Base-by-base conservation (phyloP, 2,113 vertebrate genomes). In the Puntigrus tetrazona region DNA sequence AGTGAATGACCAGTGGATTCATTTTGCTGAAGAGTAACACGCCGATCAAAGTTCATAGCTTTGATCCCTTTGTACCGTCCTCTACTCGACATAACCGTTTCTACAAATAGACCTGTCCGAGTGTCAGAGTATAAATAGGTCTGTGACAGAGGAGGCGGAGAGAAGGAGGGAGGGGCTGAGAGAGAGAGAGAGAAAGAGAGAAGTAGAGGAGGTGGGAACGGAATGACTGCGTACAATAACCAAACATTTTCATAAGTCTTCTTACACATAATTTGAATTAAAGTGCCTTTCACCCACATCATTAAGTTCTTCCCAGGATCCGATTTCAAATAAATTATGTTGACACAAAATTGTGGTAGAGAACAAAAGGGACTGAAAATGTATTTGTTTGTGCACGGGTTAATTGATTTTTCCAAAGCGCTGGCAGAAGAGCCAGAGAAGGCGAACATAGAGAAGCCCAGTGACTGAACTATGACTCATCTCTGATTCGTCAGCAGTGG, bases 81-180 rank as follows among this genome's bases (percentile, higher is more conserved):
- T 11, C 36, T 59, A 22, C 47, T 27, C 84, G n/a, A 43, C 76
- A 84, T 74, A 63, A 81, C 52, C 10, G 55, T 69, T 57, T 78
- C 87, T 45, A 86, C 81, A 88, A 88, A 87, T 88, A 88, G 87
- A 87, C 57, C 36, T 22, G 78, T 52, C 50, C 72, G 47, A 41
- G 45, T 69, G 22, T 84, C 18, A 80, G 47, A 82, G 81, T 88
- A 88, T 89, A 88, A 88, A 89, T 89, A 89, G 81, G 72, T 5
- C 41, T 55, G 67, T 41, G 31, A 47, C 72, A 57, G 57, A 82
- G 63, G 74, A 61, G 81, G 86, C n/a, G 67, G 80, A 79, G 36
- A 34, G 67, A 65, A 78, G 25, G 16, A 55, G 81, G 41, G 67
- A 45, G 55, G 5, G 57, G 78, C 31, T 57, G 85, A 77, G 70